These are phyloP conservation scores for Drosophila willistoni DNA, from an alignment of 1,140 invertebrate genomes.

Conservation along the genomic window DNA sequence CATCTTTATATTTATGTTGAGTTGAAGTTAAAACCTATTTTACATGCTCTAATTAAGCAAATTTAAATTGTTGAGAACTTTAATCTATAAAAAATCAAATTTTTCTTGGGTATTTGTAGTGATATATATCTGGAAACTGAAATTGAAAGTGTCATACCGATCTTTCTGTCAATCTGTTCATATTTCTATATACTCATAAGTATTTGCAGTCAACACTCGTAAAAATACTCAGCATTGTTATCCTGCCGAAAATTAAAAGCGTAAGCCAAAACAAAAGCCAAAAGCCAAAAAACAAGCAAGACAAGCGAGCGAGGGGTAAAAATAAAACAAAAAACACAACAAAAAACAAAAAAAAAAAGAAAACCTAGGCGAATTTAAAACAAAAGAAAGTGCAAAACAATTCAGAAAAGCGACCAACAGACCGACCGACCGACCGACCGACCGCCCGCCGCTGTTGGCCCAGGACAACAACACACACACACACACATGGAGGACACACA, in stretches of 20 bases:
- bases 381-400: slow-evolving; percentile 80
- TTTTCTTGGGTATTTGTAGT: too few relatives aligned
- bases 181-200: not conserved
- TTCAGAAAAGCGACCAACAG: slow-evolving; percentile 31
- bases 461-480: slow-evolving; percentile 9
- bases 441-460: slow-evolving; percentile 19
- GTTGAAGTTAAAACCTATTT: too few relatives aligned
- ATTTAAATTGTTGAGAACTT: too few relatives aligned
- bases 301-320: not conserved
- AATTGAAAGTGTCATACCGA: not conserved
- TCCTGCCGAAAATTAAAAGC: slow-evolving; percentile 51
- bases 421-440: not conserved
- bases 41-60: too few relatives aligned
- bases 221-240: slow-evolving; percentile 7
- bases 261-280: slow-evolving; percentile 11
- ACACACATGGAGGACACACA: slow-evolving; percentile 22
- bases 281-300: slow-evolving; percentile 20
- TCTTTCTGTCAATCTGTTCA: not conserved
- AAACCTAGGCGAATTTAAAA: slow-evolving; percentile 65
- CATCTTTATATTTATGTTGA: too few relatives aligned
- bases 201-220: not conserved
- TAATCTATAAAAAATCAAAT: too few relatives aligned
- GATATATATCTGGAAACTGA: too few relatives aligned
- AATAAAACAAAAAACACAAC: slow-evolving; percentile 32
- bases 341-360: slow-evolving; percentile 53